Evolutionary conservation across 2,113 vertebrate species (phyloP), one percentile per base, ranked within the genome.

Genomic region (Eidolon helvum): DNA sequence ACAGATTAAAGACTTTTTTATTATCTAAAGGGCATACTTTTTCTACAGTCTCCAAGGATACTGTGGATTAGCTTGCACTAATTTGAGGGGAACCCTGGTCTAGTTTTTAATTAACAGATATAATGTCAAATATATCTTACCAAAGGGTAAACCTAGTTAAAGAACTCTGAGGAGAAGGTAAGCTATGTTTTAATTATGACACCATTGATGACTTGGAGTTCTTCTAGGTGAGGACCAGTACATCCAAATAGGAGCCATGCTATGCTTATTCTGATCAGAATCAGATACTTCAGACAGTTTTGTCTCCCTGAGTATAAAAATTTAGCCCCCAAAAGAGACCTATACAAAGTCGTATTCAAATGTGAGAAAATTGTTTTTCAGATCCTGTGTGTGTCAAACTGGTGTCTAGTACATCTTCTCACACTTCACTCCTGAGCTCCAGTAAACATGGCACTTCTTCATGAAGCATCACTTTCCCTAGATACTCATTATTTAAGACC

Each of bases 71-170:
- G 24, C 19, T 92, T 95, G 8, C 48, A 30, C 43, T 91, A 87
- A 57, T 69, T 80, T 89, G 55, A 82, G 90, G 24, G 48, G 9
- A 93, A 66, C 59, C 26, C 26, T 10, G 65, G 15, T 93, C 33
- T 11, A 91, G 18, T n/a, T 93, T 94, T 97, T 69, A 74, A 91
- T 71, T 63, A 87, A 71, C 12, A 79, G 15, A 48, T 71, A 33
- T 45, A 24, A 83, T 57, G 30, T 8, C 16, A 84, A 87, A 40
- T 66, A 72, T 61, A 78, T 55, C n/a, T 40, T 84, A 50, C n/a
- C 16, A 88, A 57, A 77, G 22, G 10, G 0, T 94, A 5, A 66
- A 33, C 35, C 33, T 57, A 75, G 33, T 69, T 74, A 45, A 82
- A 78, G 55, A 69, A 43, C 75, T 83, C 59, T 63, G 35, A 83